Evolutionary conservation across 2,888 invertebrate species (phyloP), one percentile per base, ranked within the genome.

Genomic region (Eupithecia inturbata): DNA sequence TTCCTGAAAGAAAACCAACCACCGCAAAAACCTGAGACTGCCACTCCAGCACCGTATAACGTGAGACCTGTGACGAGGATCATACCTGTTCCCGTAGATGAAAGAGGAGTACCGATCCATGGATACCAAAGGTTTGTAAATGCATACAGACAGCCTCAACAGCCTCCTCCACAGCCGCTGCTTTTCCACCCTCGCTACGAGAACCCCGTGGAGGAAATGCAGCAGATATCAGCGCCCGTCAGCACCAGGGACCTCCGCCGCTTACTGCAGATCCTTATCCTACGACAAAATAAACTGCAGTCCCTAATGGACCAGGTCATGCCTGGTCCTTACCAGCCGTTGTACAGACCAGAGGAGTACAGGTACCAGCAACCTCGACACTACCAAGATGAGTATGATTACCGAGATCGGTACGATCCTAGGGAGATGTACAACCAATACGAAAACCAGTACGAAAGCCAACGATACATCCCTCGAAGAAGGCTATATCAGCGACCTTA

Each of bases 171-270:
- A 9, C 76, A 75, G 53, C 75, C 72, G 33, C 73, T 79, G 6
- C 57, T 85, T 14, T 85, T 81, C 78, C 89, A 87, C 81, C 92
- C 90, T 19, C 85, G 92, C n/a, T 95, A 95, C 53, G 76, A 76
- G n/a, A 95, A 95, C 72, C 93, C 95, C 7, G 88, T 91, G 10
- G 94, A 95, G 33, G 95, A 95, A 76, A 93, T 95, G 87, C 95
- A 95, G 74, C 93, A 95, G 3, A 96, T 96, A 64, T 95, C 96
- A 67, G 95, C 96, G 14, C 97, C 97, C 10, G 95, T 97, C 3
- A 97, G 96, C 83, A 96, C 96, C 1, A 95, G 95, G 82, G 97
- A 97, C 84, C 95, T 97, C 76, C 96, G 96, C 83, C 93, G 96
- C 67, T 88, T 97, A 60, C 90, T 97, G 9, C 96, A 96, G 77